Evolutionary conservation across 2,797 vertebrate genomes (phyloP).

Genomic region (Notoglanidium macrostoma): DNA sequence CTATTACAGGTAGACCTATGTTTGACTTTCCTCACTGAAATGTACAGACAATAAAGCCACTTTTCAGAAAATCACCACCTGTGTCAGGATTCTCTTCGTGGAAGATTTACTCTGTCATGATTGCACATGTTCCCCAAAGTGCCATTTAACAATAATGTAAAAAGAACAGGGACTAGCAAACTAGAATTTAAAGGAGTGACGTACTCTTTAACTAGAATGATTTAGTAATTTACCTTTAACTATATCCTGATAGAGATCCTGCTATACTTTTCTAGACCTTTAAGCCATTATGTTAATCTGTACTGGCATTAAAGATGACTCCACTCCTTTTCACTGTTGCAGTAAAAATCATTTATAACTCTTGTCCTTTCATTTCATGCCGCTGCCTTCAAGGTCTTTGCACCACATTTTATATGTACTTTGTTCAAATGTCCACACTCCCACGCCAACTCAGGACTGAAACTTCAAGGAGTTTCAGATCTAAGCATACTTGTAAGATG

Average conservation of each 20-base stretch:
- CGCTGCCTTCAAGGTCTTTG: background rate
- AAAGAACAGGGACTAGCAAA: background rate
- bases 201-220: background rate
- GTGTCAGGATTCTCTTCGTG: background rate
- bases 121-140: background rate
- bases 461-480: background rate
- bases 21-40: background rate
- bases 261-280: background rate
- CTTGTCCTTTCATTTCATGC: background rate
- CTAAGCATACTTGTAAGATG: conserved; percentile 18
- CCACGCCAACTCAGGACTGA: background rate
- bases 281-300: background rate
- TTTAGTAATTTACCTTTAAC: background rate
- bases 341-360: background rate
- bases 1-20: background rate
- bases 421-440: background rate
- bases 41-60: background rate
- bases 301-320: background rate
- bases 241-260: background rate
- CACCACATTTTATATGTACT: background rate
- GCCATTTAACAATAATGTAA: background rate
- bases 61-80: background rate
- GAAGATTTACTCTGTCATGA: background rate
- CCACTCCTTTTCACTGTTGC: background rate
- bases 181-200: background rate